Conservation (phyloP, 2,113 vertebrate genomes). For the Hipposideros armiger region DNA sequence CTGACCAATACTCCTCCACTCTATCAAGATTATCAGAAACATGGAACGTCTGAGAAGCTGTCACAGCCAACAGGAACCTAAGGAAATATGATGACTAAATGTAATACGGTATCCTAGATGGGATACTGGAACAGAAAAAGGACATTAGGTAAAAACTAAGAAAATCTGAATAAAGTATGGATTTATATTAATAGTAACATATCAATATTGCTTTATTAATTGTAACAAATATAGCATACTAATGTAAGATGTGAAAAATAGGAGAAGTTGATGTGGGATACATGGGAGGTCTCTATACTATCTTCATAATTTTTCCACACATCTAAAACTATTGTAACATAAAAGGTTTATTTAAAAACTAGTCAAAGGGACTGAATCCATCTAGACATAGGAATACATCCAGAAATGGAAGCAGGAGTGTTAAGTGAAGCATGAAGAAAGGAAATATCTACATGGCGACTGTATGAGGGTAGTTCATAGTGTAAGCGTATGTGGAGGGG, state of each 20-base stretch:
- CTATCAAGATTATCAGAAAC: constrained; percentile 22
- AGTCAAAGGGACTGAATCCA: background rate
- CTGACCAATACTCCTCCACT: background rate
- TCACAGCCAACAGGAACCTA: background rate
- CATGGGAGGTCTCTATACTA: background rate
- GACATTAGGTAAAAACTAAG: constrained; percentile 17
- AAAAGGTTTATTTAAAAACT: constrained; percentile 30
- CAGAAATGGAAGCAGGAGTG: background rate
- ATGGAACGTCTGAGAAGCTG: background rate
- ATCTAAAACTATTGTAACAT: constrained; percentile 18
- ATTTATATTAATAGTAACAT: constrained; percentile 21
- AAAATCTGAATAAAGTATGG: background rate
- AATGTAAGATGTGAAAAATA: constrained; percentile 10
- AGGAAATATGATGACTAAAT: background rate
- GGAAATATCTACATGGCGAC: background rate
- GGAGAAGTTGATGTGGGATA: background rate
- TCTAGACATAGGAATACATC: background rate
- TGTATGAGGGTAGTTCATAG: background rate
- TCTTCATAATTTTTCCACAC: background rate
- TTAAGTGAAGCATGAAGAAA: background rate
- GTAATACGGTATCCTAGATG: background rate
- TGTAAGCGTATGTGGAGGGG: background rate
- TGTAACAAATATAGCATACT: background rate
- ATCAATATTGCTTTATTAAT: constrained; percentile 24
- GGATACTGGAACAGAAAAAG: background rate